These are phyloP conservation scores for Haplotaxodon microlepis DNA, from an alignment of 2,113 vertebrate genomes.

Conservation along the genomic window DNA sequence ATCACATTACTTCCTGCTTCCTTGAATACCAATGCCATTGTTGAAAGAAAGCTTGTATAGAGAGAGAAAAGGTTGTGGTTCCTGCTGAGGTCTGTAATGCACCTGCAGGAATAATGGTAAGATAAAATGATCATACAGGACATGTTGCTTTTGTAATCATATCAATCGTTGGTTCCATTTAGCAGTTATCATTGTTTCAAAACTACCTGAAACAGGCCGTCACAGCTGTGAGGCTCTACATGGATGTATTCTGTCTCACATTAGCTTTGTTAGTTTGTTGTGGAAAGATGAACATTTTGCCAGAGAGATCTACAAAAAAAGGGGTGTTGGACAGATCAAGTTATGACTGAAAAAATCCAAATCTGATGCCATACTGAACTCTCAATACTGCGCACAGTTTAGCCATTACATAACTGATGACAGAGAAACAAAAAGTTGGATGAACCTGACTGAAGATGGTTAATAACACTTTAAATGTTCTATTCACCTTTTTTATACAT, in stretches of 20 bases:
- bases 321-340: neutral
- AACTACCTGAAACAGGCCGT: constrained; percentile 17
- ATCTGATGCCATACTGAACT: neutral
- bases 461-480: neutral
- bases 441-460: neutral
- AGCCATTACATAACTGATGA: neutral
- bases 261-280: neutral
- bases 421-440: neutral
- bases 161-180: neutral
- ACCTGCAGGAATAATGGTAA: neutral
- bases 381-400: neutral
- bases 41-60: neutral
- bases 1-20: neutral
- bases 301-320: constrained; percentile 8
- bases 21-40: neutral
- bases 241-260: constrained; percentile 2
- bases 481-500: neutral
- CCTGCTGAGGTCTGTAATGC: neutral
- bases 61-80: neutral
- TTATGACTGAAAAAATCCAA: neutral
- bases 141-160: neutral
- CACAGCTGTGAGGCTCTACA: neutral
- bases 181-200: neutral
- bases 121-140: neutral
- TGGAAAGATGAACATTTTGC: constrained; percentile 46